phyloP scores from a whole-genome alignment of 2,113 vertebrate species.

The Onychostoma macrolepis region DNA sequence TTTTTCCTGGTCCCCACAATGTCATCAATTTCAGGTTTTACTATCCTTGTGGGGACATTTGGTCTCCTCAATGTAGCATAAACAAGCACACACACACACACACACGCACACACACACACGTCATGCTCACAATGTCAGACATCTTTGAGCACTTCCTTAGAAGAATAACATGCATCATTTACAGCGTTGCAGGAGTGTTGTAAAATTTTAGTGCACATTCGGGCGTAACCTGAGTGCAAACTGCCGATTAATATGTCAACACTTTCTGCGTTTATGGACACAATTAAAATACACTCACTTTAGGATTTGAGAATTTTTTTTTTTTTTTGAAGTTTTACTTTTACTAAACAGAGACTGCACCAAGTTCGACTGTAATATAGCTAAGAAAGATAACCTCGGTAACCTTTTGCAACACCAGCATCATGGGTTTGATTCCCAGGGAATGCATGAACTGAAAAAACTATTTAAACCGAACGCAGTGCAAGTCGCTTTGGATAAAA shows the following conservation, averaged over 20 bases:
- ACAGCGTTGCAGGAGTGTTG: background rate
- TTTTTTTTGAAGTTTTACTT: background rate
- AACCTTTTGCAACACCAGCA: background rate
- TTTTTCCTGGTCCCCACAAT: no score
- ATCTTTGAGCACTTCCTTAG: background rate
- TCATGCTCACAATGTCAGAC: no score
- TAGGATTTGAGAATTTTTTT: background rate
- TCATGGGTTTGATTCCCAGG: background rate
- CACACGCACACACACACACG: no score
- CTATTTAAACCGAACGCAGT: background rate
- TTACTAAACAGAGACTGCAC: background rate
- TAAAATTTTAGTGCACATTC: background rate
- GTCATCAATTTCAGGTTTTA: no score
- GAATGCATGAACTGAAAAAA: background rate
- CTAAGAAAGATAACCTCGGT: background rate
- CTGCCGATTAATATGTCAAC: background rate
- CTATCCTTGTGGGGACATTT: no score
- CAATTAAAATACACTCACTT: background rate
- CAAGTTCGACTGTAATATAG: background rate
- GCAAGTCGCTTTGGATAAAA: background rate
- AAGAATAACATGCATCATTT: background rate
- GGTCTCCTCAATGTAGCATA: no score
- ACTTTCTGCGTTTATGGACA: background rate
- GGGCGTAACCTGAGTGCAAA: background rate
- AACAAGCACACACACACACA: no score